Conservation (phyloP, 2,113 vertebrate species). For the Fregata magnificens region DNA sequence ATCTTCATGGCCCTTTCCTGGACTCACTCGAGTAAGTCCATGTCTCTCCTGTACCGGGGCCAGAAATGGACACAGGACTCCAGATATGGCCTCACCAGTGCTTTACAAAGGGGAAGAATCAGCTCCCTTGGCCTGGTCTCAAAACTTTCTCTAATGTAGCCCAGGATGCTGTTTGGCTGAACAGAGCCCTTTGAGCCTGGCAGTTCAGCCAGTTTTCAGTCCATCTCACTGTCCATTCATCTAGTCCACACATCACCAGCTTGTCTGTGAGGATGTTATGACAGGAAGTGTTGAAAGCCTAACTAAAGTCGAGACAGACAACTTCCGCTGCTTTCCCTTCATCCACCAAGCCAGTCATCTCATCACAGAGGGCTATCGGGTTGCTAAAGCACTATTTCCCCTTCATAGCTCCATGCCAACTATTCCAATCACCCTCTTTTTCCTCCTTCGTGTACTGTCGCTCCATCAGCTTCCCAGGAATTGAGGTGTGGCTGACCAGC, state of each 20-base stretch:
- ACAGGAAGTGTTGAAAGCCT: neutral
- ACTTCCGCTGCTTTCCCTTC: neutral
- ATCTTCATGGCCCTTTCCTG: neutral
- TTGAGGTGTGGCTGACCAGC: neutral
- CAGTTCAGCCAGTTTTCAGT: neutral
- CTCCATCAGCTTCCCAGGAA: neutral
- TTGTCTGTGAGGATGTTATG: neutral
- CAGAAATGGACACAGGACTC: neutral
- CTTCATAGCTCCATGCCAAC: neutral
- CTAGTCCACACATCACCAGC: neutral
- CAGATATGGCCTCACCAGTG: neutral
- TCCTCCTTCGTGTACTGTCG: neutral
- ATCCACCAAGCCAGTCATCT: neutral
- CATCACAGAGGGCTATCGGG: neutral
- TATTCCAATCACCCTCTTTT: neutral
- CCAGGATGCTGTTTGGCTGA: neutral
- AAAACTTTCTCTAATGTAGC: neutral
- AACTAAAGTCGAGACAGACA: neutral
- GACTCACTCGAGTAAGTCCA: neutral
- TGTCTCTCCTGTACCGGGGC: neutral
- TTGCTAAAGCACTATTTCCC: neutral
- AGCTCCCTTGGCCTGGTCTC: neutral
- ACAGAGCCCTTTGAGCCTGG: neutral
- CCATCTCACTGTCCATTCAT: neutral
- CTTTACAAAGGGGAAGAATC: neutral